A percentile compares a stretch with the other conserved stretches of the same genome.
These are phyloP conservation scores for Baryphthengus martii DNA, from an alignment of 2,113 vertebrate genomes.

Conservation along the genomic window DNA sequence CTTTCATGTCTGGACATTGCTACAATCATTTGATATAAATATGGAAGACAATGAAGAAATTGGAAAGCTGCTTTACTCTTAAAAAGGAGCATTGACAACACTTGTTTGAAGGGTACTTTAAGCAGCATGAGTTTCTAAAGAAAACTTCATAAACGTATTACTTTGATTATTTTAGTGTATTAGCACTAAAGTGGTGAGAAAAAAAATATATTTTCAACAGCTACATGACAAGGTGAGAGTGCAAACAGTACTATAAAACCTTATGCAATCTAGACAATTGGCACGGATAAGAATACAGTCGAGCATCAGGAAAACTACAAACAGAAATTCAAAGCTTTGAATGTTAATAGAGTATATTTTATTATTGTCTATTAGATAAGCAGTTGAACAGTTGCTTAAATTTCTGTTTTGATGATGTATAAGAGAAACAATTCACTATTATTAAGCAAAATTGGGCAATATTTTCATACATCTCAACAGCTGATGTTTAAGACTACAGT, in stretches of 20 bases:
- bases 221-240: no score
- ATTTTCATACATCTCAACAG: background rate
- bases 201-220: background rate
- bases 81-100: background rate
- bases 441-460: background rate
- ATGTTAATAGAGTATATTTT: background rate
- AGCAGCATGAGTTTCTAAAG: background rate
- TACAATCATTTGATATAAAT: background rate
- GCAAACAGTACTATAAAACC: background rate
- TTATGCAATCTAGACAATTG: background rate
- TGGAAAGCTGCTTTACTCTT: background rate
- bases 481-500: background rate
- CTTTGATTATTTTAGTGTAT: background rate
- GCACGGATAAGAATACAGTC: accelerated
- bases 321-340: background rate
- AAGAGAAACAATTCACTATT: background rate
- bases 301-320: background rate
- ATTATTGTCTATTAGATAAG: background rate
- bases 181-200: background rate
- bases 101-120: background rate
- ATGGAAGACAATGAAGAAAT: background rate
- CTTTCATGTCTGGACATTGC: background rate
- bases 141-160: background rate
- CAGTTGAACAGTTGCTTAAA: background rate
- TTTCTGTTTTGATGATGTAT: background rate